These are phyloP conservation scores for Halictus rubicundus DNA, from an alignment of 1,140 invertebrate species.

Conservation along the genomic window DNA sequence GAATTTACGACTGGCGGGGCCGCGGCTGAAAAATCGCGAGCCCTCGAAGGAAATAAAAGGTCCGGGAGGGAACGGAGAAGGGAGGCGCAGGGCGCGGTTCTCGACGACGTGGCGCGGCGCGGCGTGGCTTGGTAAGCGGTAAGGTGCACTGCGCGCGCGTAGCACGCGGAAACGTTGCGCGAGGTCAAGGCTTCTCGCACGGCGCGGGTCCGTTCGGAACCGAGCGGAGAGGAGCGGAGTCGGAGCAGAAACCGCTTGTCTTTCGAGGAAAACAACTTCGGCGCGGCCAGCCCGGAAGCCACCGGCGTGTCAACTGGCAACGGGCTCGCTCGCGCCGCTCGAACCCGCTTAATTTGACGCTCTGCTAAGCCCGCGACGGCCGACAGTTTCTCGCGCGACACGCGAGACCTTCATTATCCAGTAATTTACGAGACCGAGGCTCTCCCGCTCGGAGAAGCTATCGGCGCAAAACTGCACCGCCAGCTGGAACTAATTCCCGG, in stretches of 20 bases:
- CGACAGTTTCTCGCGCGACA: too few relatives aligned
- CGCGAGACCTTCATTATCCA: too few relatives aligned
- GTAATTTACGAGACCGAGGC: too few relatives aligned
- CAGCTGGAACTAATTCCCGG: constrained; percentile 3
- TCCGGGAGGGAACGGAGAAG: too few relatives aligned
- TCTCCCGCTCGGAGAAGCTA: too few relatives aligned
- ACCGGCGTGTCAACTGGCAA: not conserved
- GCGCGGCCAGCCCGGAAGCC: not conserved
- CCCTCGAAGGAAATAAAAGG: not conserved
- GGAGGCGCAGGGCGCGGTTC: not conserved
- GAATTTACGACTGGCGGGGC: constrained; percentile 19
- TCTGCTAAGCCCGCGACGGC: too few relatives aligned
- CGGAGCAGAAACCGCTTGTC: not conserved
- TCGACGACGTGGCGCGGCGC: not conserved
- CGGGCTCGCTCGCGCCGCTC: not conserved
- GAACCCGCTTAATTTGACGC: not conserved
- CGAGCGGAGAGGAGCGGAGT: too few relatives aligned
- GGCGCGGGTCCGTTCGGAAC: too few relatives aligned
- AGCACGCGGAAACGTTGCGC: constrained; percentile 63
- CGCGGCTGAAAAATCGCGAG: not conserved
- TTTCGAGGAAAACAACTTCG: constrained; percentile 22
- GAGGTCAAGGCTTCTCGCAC: constrained; percentile 43
- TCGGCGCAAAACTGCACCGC: too few relatives aligned
- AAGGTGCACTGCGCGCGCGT: constrained; percentile 12
- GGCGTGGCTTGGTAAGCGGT: not conserved